Evolutionary conservation across 2,797 vertebrate genomes (phyloP).

Genomic region (Anabas testudineus): DNA sequence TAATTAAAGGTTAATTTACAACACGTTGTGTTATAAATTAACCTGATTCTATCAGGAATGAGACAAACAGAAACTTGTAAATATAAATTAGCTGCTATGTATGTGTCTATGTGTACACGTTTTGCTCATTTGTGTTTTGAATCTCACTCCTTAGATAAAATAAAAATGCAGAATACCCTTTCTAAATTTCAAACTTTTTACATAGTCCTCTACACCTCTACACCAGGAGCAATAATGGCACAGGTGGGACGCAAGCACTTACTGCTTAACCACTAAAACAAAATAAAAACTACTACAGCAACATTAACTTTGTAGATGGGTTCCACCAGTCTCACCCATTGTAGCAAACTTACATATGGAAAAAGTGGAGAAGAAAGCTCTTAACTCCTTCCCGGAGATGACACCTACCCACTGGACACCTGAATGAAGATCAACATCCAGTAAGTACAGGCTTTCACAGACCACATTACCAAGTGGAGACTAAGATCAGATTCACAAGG

Average conservation of each 20-base stretch:
- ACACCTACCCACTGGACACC: too few species aligned
- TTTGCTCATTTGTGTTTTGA: neutral
- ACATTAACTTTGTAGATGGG: too few species aligned
- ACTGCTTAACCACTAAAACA: neutral
- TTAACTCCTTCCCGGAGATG: too few species aligned
- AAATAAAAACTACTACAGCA: neutral
- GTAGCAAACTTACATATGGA: too few species aligned
- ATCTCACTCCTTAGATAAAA: neutral
- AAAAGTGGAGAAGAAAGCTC: too few species aligned
- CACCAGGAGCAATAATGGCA: neutral
- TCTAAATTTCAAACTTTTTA: constrained; percentile 23
- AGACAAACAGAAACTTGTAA: constrained; percentile 4
- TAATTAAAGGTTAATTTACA: constrained; percentile 29
- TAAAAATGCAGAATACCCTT: constrained; percentile 5
- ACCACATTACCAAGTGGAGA: too few species aligned
- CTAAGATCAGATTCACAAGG: too few species aligned
- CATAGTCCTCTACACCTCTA: neutral
- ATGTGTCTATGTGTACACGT: constrained; percentile 9
- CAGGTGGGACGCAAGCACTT: neutral
- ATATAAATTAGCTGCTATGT: neutral
- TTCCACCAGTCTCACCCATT: too few species aligned
- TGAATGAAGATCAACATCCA: too few species aligned
- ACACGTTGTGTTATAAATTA: constrained; percentile 4
- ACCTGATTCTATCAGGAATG: neutral
- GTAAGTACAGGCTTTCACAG: too few species aligned